These are phyloP conservation scores for Phyllostomus hastatus DNA, from an alignment of 2,113 vertebrate genomes.

Conservation along the genomic window DNA sequence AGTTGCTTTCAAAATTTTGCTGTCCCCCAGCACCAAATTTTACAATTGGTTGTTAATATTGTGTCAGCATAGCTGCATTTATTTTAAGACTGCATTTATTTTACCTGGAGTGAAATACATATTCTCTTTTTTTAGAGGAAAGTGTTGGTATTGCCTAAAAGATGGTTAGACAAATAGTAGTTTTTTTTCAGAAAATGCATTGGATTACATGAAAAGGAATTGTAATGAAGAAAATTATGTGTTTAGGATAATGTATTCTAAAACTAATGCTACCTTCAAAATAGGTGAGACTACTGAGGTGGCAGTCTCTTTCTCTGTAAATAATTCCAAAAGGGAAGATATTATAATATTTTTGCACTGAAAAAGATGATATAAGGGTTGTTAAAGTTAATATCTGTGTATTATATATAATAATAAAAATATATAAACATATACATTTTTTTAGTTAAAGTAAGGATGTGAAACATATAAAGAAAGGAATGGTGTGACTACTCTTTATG, in stretches of 20 bases:
- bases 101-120: background rate
- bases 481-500: fast-evolving
- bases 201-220: background rate
- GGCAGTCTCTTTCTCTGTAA: background rate
- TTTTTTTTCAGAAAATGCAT: background rate
- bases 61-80: background rate
- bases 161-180: background rate
- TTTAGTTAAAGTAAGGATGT: background rate
- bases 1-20: background rate
- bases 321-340: background rate
- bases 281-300: background rate
- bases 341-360: background rate
- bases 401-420: background rate
- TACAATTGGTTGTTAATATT: background rate
- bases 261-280: background rate
- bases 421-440: background rate
- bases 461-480: background rate
- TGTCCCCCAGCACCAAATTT: background rate
- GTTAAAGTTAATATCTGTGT: background rate
- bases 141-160: background rate
- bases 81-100: background rate
- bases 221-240: background rate
- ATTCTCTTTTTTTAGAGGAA: background rate
- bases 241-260: background rate
- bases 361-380: background rate